Evolutionary conservation across 2,888 invertebrate genomes (phyloP), one percentile per base, ranked within the genome.

Genomic region (Brachyptera risi): DNA sequence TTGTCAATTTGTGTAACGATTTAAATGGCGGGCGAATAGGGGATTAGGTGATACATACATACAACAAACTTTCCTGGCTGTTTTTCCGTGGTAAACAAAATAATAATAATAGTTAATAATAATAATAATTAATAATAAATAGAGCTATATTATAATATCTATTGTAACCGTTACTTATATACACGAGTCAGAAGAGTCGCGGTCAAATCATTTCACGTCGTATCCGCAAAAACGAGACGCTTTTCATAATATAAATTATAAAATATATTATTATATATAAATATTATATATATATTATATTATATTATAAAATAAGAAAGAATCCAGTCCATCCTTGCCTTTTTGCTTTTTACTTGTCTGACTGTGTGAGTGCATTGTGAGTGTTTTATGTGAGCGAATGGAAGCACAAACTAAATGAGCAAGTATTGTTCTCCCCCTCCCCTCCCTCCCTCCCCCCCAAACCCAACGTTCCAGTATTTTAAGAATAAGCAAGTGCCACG

Each of bases 401-500:
- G 24, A 42, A 21, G 44, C 40, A 42, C 37, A 42, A 42, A 42
- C n/a, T n/a, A n/a, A 19, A 17, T 21, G 42, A 15, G 42, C 4
- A 42, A 42, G 42, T 42, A 42, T 42, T 42, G 17, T 7, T 21
- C 42, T 15, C 42, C 19, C 17, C 42, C 11, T 3, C n/a, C 2
- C 42, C 2, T 21, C 42, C 38, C 38, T 15, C 38, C 38, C 13
- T 15, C 13, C 38, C 44, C 17, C 15, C 15, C 44, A 5, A 42
- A 44, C 66, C 63, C 83, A 83, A 82, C 80, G 83, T 82, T 80
- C 83, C 83, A 84, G 84, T 84, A 84, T 84, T 85, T 64, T 85
- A 85, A 85, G 84, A n/a, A 59, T 62, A 64, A 64, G 82, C 82
- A 84, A 84, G 85, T 85, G 85, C 85, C 85, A 85, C 85, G 84